Evolutionary conservation across 2,888 invertebrate species (phyloP), one percentile per base, ranked within the genome.

Genomic region (Anarsia innoxiella): DNA sequence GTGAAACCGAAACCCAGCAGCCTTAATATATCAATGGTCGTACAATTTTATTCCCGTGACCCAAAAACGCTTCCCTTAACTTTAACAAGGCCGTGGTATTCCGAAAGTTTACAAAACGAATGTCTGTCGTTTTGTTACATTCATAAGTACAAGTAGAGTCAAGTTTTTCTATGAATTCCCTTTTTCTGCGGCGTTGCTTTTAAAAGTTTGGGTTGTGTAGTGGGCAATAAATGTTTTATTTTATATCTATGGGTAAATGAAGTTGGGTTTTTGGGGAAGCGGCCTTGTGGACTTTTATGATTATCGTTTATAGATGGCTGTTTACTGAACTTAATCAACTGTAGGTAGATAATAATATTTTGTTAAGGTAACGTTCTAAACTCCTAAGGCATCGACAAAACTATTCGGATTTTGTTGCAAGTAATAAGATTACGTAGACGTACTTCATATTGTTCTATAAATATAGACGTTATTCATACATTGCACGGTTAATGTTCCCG

Each of bases 241-340:
- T 70, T 62, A 68, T 61, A 64, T 67, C 69, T 65, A 68, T 59
- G 66, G 56, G 60, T 62, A 62, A 60, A 60, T 59, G 61, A 66
- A 66, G 59, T 59, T 52, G 49, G 52, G 42, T 66, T 66, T 65
- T 60, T 65, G 47, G 55, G 44, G 48, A 47, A n/a, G n/a, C 51
- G 50, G 46, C 51, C 43, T 56, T 51, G 53, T 46, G 50, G 53
- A 58, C 59, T 62, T 66, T 67, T 64, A 70, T 69, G 45, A 60
- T 55, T 58, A 51, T 59, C 53, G 52, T 60, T 60, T 54, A 56
- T 51, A 51, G 48, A 44, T 47, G 53, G 53, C 48, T 48, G 40
- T 27, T n/a, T 25, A 38, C 53, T 41, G 33, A 39, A 48, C 51
- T 53, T 53, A 48, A 48, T 51, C 43, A 40, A 51, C 47, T 41